Evolutionary conservation across 2,888 invertebrate species (phyloP).

Genomic region (Teleiodes luculella): DNA sequence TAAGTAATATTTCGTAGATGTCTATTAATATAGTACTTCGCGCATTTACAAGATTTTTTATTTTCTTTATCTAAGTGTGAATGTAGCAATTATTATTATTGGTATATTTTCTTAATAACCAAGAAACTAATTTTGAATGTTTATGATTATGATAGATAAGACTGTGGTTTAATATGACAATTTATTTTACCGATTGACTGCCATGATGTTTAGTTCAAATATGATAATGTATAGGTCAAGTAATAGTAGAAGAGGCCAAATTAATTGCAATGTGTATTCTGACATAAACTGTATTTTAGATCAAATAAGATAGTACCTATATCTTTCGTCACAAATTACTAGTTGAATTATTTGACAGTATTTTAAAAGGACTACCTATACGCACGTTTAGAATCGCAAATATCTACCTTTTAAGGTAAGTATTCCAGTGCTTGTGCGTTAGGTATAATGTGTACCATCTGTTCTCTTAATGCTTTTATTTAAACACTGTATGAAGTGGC

Average conservation of each 20-base stretch:
- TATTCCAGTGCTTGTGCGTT: too few species aligned
- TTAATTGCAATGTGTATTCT: background rate
- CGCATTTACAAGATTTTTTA: constrained; percentile 10
- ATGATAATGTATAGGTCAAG: constrained; percentile 19
- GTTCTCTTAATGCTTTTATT: background rate
- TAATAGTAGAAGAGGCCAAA: constrained; percentile 16
- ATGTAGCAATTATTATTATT: constrained; percentile 9
- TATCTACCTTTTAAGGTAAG: too few species aligned
- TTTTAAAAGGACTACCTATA: too few species aligned
- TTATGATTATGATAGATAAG: constrained; percentile 10
- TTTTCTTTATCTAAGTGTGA: constrained; percentile 11
- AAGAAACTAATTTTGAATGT: constrained; percentile 7
- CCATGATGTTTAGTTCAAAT: constrained; percentile 46
- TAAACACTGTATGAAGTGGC: background rate
- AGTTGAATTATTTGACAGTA: too few species aligned
- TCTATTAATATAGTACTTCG: constrained; percentile 21
- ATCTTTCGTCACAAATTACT: too few species aligned
- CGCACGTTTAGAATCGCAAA: too few species aligned
- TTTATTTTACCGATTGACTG: constrained; percentile 59
- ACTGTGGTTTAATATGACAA: constrained; percentile 37
- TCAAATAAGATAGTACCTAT: background rate
- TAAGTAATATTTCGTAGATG: constrained; percentile 54
- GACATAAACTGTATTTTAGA: background rate
- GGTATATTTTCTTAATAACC: constrained; percentile 3
- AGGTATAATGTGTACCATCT: too few species aligned